Conservation (phyloP, 1,140 invertebrate species). For the Drosophila navojoa region DNA sequence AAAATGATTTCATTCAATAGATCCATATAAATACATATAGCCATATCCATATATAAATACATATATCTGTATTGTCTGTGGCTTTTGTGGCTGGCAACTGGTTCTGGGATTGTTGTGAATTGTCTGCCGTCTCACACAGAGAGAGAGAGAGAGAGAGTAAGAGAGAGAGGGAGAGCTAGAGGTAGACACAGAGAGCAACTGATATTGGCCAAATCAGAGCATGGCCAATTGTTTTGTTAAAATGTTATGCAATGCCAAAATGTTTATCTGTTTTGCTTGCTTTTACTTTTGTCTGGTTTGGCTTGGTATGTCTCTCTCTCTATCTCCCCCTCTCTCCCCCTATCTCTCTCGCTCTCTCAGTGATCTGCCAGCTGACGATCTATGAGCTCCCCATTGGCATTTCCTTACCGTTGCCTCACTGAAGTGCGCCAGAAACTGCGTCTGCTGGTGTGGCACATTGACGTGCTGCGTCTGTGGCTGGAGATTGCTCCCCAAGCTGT, state of each 20-base stretch:
- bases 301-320: conserved; percentile 19
- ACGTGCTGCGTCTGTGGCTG: conserved; percentile 50
- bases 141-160: conserved; percentile 25
- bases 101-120: conserved; percentile 52
- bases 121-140: conserved; percentile 13
- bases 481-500: conserved; percentile 48
- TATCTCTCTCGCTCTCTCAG: not conserved
- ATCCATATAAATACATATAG: not conserved
- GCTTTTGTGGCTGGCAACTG: conserved; percentile 58
- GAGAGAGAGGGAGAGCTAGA: not conserved
- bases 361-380: conserved; percentile 4
- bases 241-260: conserved; percentile 64
- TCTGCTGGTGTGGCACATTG: conserved; percentile 33
- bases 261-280: conserved; percentile 52
- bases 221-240: conserved; percentile 76
- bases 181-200: conserved; percentile 1
- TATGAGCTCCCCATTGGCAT: conserved; percentile 29
- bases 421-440: conserved; percentile 80
- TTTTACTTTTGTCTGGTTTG: conserved; percentile 51
- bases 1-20: conserved; percentile 23
- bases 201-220: conserved; percentile 80
- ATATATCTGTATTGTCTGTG: conserved; percentile 31
- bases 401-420: conserved; percentile 67
- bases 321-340: conserved; percentile 8
- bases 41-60: not conserved